phyloP scores from a whole-genome alignment of 2,113 vertebrate genomes.

The Chaetorhynchus papuensis region DNA sequence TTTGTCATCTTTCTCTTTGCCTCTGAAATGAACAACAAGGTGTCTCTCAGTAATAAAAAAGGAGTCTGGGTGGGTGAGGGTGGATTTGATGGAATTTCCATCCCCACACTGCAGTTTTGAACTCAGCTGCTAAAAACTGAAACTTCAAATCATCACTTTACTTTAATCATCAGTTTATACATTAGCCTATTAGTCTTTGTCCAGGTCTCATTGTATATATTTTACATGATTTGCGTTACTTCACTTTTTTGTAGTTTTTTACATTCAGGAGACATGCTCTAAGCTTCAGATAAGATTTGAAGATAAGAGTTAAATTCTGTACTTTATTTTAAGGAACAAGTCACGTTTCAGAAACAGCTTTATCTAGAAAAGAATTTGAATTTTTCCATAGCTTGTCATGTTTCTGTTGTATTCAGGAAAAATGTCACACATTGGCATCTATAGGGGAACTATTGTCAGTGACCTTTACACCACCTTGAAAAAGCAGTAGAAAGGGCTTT shows the following conservation, averaged over 20 bases:
- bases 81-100: neutral
- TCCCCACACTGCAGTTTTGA: neutral
- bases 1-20: neutral
- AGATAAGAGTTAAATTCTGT: conserved; percentile 24
- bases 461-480: conserved; percentile 68
- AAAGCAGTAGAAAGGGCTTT: conserved; percentile 2
- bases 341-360: conserved; percentile 44
- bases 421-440: conserved; percentile 67
- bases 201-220: neutral
- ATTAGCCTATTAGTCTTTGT: neutral
- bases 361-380: conserved; percentile 56
- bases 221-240: neutral
- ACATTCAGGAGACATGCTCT: neutral
- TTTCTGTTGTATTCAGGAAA: conserved; percentile 56
- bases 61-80: neutral
- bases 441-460: conserved; percentile 60
- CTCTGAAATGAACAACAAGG: neutral
- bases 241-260: neutral
- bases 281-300: neutral
- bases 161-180: neutral
- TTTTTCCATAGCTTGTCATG: conserved; percentile 33
- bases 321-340: neutral
- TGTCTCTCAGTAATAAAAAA: neutral
- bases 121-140: neutral
- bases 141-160: neutral